Conservation (phyloP, 2,888 invertebrate genomes). For the Catotricha subobsoleta region DNA sequence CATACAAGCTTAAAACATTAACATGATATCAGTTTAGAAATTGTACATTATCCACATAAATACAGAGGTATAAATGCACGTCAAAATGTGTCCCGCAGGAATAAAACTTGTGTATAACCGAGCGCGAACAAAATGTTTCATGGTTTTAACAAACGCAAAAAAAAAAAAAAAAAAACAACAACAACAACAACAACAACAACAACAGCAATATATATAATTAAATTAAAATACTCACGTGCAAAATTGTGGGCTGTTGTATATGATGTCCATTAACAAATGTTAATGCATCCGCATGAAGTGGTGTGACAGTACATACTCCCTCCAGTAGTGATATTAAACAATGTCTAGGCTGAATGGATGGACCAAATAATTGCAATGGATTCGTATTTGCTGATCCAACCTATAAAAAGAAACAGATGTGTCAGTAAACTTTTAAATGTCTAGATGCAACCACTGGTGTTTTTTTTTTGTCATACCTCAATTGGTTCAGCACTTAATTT, state of each 20-base stretch:
- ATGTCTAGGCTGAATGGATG: constrained; percentile 84
- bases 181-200: too few species aligned
- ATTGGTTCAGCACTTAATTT: constrained; percentile 43
- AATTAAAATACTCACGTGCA: constrained; percentile 42
- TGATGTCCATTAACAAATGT: constrained; percentile 88
- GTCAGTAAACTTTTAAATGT: not conserved
- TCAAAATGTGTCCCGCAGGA: too few species aligned
- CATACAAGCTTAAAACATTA: too few species aligned
- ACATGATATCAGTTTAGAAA: too few species aligned
- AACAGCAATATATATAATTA: not conserved
- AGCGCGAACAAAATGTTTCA: too few species aligned
- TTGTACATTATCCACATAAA: too few species aligned
- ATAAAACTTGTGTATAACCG: too few species aligned
- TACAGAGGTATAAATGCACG: too few species aligned
- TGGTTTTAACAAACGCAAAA: too few species aligned
- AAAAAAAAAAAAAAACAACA: too few species aligned
- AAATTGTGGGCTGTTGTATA: constrained; percentile 78
- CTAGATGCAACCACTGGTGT: not conserved
- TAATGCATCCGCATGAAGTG: constrained; percentile 81
- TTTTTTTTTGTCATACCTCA: constrained; percentile 33
- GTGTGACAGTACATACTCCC: constrained; percentile 85
- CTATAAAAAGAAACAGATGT: constrained; percentile 21
- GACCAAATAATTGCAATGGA: constrained; percentile 64
- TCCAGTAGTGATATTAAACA: constrained; percentile 87
- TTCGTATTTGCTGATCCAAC: constrained; percentile 63